These are phyloP conservation scores for Cavia porcellus DNA, from an alignment of 2,113 vertebrate species.

Conservation along the genomic window DNA sequence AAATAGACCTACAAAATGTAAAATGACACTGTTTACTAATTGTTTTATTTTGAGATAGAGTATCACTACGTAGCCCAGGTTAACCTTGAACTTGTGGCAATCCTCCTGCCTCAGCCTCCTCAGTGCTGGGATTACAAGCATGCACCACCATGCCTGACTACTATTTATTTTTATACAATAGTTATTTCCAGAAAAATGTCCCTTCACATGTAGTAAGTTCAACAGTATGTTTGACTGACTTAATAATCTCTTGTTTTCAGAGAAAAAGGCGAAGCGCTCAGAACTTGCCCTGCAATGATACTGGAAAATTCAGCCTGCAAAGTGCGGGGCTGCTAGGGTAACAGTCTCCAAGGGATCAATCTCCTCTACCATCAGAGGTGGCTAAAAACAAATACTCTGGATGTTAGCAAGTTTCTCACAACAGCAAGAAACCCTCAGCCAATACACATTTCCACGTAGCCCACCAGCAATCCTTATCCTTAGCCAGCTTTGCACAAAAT, in stretches of 20 bases:
- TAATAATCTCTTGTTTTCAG: background rate
- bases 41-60: background rate
- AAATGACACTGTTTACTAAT: background rate
- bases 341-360: background rate
- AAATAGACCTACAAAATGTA: background rate
- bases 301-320: background rate
- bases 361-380: background rate
- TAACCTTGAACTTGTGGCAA: background rate
- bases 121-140: background rate
- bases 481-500: background rate
- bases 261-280: background rate
- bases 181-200: background rate
- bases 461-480: background rate
- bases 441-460: background rate
- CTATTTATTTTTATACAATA: background rate
- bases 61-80: background rate
- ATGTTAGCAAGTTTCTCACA: background rate
- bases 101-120: background rate
- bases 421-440: background rate
- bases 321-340: background rate
- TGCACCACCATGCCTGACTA: background rate
- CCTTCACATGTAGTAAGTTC: background rate
- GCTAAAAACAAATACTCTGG: background rate
- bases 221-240: background rate
- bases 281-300: background rate